Conservation (phyloP, 2,888 invertebrate species). For the Rhaphigaster nebulosa region DNA sequence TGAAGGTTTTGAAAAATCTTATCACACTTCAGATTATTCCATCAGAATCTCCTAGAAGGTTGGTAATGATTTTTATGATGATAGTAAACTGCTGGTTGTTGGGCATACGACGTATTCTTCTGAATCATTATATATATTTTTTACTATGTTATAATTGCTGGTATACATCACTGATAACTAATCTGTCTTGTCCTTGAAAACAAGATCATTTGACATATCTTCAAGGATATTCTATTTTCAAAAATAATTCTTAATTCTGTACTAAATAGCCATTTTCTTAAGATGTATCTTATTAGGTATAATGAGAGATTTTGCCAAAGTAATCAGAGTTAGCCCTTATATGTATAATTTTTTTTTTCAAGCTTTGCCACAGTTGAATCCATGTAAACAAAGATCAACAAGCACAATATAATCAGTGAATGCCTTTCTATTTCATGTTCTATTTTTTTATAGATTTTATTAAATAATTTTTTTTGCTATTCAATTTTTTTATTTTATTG, state of each 20-base stretch:
- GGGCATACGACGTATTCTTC: background rate
- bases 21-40: conserved; percentile 80
- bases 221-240: background rate
- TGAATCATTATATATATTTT: background rate
- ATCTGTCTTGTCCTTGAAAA: background rate
- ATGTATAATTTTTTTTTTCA: background rate
- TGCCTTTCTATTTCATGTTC: background rate
- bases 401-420: background rate
- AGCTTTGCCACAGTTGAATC: background rate
- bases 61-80: conserved; percentile 58
- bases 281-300: background rate
- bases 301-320: background rate
- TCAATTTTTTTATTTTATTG: background rate
- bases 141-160: background rate
- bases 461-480: background rate
- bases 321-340: background rate
- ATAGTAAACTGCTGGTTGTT: background rate
- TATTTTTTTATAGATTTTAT: background rate
- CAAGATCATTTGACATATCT: background rate
- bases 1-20: conserved; percentile 77
- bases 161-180: background rate
- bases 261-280: background rate
- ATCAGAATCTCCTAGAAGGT: conserved; percentile 78
- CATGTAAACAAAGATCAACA: background rate
- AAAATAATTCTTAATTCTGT: background rate